Conservation (phyloP, 2,797 vertebrate genomes). For the Anas capensis region DNA sequence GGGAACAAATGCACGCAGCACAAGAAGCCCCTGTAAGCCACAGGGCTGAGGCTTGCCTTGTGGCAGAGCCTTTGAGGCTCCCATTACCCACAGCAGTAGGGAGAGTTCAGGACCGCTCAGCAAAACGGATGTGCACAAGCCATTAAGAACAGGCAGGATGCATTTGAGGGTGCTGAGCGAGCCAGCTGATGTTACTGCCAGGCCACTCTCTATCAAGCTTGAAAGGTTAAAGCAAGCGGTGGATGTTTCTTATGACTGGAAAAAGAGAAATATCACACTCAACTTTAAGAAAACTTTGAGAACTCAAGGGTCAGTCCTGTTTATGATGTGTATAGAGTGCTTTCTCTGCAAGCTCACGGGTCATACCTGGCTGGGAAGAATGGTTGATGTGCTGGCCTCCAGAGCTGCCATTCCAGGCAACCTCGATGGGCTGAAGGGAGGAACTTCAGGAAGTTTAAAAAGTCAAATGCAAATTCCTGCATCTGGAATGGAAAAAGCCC, state of each 20-base stretch:
- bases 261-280: background rate
- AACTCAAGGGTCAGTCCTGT: background rate
- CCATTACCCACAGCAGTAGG: background rate
- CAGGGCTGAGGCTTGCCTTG: accelerated
- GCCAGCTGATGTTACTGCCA: background rate
- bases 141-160: background rate
- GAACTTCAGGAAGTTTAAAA: background rate
- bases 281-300: background rate
- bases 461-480: background rate
- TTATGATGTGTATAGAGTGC: background rate
- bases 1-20: background rate
- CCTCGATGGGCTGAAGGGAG: background rate
- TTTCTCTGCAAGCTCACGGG: background rate
- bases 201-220: background rate
- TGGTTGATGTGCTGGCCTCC: background rate
- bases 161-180: background rate
- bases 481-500: background rate
- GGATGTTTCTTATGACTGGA: background rate
- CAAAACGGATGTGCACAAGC: background rate
- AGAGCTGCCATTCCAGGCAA: background rate
- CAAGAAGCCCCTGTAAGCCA: accelerated
- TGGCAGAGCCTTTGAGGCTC: background rate
- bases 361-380: background rate
- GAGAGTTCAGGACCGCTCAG: background rate
- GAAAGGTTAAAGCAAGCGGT: background rate